phyloP scores from a whole-genome alignment of 2,113 vertebrate genomes.

The Parotia lawesii region DNA sequence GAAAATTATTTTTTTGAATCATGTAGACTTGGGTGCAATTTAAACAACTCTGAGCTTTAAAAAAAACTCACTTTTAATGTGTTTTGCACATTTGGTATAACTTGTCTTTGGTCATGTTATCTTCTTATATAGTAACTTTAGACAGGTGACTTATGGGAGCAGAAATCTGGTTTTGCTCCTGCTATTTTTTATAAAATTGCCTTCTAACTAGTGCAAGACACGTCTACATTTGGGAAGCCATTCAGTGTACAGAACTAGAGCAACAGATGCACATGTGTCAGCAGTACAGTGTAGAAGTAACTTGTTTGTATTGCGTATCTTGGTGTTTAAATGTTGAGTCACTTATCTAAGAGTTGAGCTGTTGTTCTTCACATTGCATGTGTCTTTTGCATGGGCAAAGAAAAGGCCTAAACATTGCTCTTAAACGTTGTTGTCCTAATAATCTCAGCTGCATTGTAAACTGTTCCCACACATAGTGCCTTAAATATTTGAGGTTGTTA shows the following conservation, averaged over 20 bases:
- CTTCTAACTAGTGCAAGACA: conserved; percentile 99
- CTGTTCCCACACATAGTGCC: conserved; percentile 99
- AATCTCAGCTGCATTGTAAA: conserved; percentile 97
- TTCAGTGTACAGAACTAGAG: conserved; percentile 92
- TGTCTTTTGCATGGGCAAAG: conserved; percentile 96
- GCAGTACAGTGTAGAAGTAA: conserved; percentile 86
- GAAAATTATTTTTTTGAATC: conserved; percentile 94
- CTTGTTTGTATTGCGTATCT: conserved; percentile 86
- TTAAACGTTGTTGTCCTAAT: conserved; percentile 91
- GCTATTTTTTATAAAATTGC: conserved; percentile 99
- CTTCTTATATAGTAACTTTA: conserved; percentile 93
- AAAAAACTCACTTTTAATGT: conserved; percentile 92
- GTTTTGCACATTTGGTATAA: conserved; percentile 99
- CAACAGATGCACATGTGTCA: conserved; percentile 90
- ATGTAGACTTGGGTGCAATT: conserved; percentile 95
- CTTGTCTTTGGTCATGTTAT: conserved; percentile 93
- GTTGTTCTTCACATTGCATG: conserved; percentile 97
- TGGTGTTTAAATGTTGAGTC: conserved; percentile 93
- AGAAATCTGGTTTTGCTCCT: conserved; percentile 87
- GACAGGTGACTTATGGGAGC: conserved; percentile 93
- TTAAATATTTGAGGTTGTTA: conserved; percentile 99
- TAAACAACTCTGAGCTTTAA: conserved; percentile 97
- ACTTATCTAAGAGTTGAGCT: conserved; percentile 81
- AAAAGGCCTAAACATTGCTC: conserved; percentile 89
- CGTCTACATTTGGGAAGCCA: conserved; percentile 97